Percentiles rank a stretch among this genome's conserved stretches.
Evolutionary conservation across 1,140 invertebrate species (phyloP).

Genomic region (Scaptomyza hsui): DNA sequence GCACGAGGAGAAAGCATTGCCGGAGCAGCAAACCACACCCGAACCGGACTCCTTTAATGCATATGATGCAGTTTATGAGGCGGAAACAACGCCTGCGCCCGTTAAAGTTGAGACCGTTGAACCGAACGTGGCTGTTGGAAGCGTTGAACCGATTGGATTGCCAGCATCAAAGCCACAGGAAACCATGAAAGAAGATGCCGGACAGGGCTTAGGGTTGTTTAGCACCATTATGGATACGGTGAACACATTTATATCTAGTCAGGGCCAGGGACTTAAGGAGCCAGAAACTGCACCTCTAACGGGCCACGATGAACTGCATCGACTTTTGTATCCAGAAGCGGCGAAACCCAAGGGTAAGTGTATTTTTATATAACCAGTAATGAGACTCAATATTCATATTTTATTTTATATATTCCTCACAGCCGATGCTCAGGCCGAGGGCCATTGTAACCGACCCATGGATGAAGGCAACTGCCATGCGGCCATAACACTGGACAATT

Average conservation of each 20-base stretch:
- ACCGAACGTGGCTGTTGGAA: constrained; percentile 17
- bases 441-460: constrained; percentile 45
- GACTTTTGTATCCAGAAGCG: constrained; percentile 55
- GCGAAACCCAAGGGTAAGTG: background rate
- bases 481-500: constrained; percentile 65
- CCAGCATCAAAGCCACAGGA: constrained; percentile 30
- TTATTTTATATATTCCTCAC: background rate
- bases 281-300: constrained; percentile 26
- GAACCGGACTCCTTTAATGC: constrained; percentile 25
- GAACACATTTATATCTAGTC: constrained; percentile 66
- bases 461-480: constrained; percentile 35
- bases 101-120: background rate
- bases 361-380: background rate
- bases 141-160: constrained; percentile 46
- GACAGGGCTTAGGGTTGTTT: constrained; percentile 51
- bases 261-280: constrained; percentile 42
- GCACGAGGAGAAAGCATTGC: background rate
- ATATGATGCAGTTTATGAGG: constrained; percentile 47
- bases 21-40: constrained; percentile 49
- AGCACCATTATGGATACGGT: constrained; percentile 77
- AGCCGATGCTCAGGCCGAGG: constrained; percentile 17
- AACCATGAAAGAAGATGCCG: constrained; percentile 45
- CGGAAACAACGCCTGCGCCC: constrained; percentile 47
- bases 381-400: too few species aligned
- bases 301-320: constrained; percentile 55